Evolutionary conservation across 2,113 vertebrate species (phyloP).

Genomic region (Protobothrops mucrosquamatus): DNA sequence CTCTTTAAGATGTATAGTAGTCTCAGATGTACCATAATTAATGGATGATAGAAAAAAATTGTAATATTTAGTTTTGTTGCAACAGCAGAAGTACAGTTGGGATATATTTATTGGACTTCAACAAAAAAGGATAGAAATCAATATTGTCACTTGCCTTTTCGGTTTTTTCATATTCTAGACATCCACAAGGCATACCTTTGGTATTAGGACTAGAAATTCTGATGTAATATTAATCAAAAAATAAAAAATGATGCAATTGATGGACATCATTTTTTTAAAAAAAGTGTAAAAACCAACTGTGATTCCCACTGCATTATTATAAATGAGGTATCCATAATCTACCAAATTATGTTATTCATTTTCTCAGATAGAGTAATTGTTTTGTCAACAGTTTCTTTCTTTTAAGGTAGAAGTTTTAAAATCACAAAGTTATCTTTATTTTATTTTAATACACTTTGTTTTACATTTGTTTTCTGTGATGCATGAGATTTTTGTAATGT

Average conservation of each 20-base stretch:
- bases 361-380: constrained; percentile 47
- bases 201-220: constrained; percentile 72
- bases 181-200: constrained; percentile 68
- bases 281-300: constrained; percentile 68
- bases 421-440: constrained; percentile 45
- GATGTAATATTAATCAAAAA: constrained; percentile 76
- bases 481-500: neutral
- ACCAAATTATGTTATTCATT: constrained; percentile 63
- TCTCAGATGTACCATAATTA: constrained; percentile 60
- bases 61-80: constrained; percentile 68
- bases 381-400: constrained; percentile 48
- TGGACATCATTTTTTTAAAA: constrained; percentile 36
- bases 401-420: constrained; percentile 46
- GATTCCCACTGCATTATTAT: constrained; percentile 64
- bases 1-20: constrained; percentile 58
- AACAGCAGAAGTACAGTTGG: constrained; percentile 65
- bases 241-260: constrained; percentile 69
- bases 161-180: constrained; percentile 65
- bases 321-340: constrained; percentile 64
- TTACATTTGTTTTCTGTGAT: constrained; percentile 29
- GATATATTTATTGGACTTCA: constrained; percentile 69
- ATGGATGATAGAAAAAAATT: constrained; percentile 53
- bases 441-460: constrained; percentile 42
- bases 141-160: constrained; percentile 66
- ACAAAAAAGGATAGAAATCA: constrained; percentile 72